These are phyloP conservation scores for Molossus alvarezi DNA, from an alignment of 2,797 vertebrate genomes.

Conservation along the genomic window DNA sequence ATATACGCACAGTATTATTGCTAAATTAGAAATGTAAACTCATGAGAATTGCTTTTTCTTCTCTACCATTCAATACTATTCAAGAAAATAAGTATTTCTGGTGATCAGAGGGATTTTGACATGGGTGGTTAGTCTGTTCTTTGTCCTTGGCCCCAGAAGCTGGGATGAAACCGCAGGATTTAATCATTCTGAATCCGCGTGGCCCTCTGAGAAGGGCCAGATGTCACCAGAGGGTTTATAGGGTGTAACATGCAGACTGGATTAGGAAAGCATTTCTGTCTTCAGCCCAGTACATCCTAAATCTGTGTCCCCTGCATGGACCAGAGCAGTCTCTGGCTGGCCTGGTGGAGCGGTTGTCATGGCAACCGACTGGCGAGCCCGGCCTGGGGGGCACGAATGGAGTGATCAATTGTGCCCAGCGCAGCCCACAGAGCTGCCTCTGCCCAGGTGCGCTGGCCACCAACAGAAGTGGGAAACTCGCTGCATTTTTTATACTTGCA, in stretches of 20 bases:
- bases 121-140: neutral
- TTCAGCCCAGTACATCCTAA: constrained; percentile 75
- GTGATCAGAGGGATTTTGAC: neutral
- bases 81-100: constrained; percentile 47
- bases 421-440: neutral
- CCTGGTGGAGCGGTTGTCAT: constrained; percentile 81
- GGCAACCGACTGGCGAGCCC: constrained; percentile 71
- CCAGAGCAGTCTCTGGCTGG: constrained; percentile 70
- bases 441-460: neutral
- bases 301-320: constrained; percentile 76
- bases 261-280: constrained; percentile 78
- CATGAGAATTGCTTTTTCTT: neutral
- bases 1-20: neutral
- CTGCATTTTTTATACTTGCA: neutral
- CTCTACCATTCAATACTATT: neutral
- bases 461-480: neutral
- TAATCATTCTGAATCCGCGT: constrained; percentile 75
- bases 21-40: constrained; percentile 16
- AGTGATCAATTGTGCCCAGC: neutral
- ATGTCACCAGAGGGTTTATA: constrained; percentile 84
- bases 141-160: constrained; percentile 25
- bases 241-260: constrained; percentile 79
- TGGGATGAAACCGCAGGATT: constrained; percentile 65
- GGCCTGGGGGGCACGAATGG: constrained; percentile 66
- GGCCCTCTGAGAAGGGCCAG: constrained; percentile 78